phyloP scores from a whole-genome alignment of 2,888 invertebrate species.

The Lepas anatifera region DNA sequence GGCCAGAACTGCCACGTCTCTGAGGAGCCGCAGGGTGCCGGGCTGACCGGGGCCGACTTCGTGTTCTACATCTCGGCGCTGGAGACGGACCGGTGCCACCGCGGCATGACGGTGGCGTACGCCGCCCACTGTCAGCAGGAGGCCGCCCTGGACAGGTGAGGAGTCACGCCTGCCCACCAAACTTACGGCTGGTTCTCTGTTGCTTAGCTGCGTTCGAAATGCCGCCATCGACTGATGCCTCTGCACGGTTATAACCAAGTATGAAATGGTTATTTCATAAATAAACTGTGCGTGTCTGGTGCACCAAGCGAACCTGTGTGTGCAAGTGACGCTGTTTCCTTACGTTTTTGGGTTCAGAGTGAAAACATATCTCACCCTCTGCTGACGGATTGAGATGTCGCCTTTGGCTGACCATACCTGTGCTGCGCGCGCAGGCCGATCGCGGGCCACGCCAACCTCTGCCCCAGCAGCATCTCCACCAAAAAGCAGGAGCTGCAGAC shows the following conservation, averaged over 20 bases:
- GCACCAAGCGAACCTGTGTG: too few relatives aligned
- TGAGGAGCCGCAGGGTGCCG: slow-evolving; percentile 29
- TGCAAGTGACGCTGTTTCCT: too few relatives aligned
- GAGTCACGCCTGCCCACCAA: too few relatives aligned
- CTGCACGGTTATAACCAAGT: too few relatives aligned
- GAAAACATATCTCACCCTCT: too few relatives aligned
- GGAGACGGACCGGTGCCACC: slow-evolving; percentile 81
- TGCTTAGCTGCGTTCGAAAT: too few relatives aligned
- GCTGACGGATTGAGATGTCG: too few relatives aligned
- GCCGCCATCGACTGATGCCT: too few relatives aligned
- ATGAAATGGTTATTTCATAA: too few relatives aligned
- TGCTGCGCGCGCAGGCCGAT: slow-evolving; percentile 57
- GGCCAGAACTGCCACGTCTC: slow-evolving; percentile 56
- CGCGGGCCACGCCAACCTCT: slow-evolving; percentile 96
- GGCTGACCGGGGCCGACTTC: slow-evolving; percentile 70
- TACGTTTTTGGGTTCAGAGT: too few relatives aligned
- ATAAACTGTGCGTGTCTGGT: too few relatives aligned
- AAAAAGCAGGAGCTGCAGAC: slow-evolving; percentile 82
- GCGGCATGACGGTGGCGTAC: slow-evolving; percentile 58
- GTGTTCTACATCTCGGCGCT: slow-evolving; percentile 93
- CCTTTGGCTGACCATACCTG: slow-evolving; percentile 17
- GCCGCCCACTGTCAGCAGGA: slow-evolving; percentile 99
- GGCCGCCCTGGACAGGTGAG: slow-evolving; percentile 70
- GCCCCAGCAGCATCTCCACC: slow-evolving; percentile 85
- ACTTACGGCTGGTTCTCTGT: too few relatives aligned